Base-by-base conservation (phyloP, 2,113 vertebrate species). In the Arenaria interpres region DNA sequence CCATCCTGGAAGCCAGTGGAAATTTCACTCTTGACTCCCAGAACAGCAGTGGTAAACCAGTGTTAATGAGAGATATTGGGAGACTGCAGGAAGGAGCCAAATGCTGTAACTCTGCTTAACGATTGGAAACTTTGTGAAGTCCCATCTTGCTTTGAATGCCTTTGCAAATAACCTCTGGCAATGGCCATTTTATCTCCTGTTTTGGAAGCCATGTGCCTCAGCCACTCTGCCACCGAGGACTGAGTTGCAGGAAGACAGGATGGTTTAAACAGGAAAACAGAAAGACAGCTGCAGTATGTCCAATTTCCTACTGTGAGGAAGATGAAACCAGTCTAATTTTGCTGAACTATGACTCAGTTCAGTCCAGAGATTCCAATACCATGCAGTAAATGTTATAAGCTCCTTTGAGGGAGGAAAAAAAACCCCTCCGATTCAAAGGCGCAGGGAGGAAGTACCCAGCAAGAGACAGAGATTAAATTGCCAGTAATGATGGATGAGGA, bases 51-150 rank as follows among this genome's bases (percentile, higher is more conserved):
- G 95, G 80, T 89, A 93, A 97, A 84, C 22, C 1, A 2, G 86
- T 89, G 97, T 97, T 97, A 96, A 96, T 90, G 92, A 96, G 94
- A 93, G 86, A 87, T 94, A 92, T 54, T 69, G 86, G 84, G 96
- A 93, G 80, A 68, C 69, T 64, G 66, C 51, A 50, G 83, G 69
- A 92, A 89, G 80, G 83, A 96, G 94, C 90, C 96, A 94, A 92
- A 17, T 64, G 89, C 69, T 78, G 18, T 87, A 85, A 93, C 66
- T 81, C 60, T 87, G 69, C 76, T 93, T 60, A 53, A 89, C 72
- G 88, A 78, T 16, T 87, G 92, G 92, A 92, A 97, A 92, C 57
- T 79, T 48, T 54, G 45, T 35, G 39, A 94, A 86, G 74, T 78
- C 84, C 50, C 18, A 39, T 85, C 77, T 82, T 78, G 51, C 76